These are phyloP conservation scores for Chymomyza costata DNA, from an alignment of 1,140 invertebrate genomes.

Conservation along the genomic window DNA sequence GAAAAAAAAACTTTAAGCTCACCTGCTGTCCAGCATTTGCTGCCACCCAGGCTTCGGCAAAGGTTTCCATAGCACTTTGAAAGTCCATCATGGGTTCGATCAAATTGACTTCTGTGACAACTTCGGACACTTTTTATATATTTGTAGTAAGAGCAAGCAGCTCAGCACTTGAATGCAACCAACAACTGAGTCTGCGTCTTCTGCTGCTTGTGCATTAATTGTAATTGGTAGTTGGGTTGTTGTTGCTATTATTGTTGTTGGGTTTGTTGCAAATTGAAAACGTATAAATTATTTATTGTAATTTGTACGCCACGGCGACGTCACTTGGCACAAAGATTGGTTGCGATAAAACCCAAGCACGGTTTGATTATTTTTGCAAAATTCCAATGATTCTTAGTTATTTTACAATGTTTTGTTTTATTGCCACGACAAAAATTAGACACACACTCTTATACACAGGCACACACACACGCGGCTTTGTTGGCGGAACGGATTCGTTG, in stretches of 20 bases:
- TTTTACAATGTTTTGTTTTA: conserved; percentile 11
- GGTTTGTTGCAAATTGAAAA: conserved; percentile 36
- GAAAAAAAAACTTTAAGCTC: too few species aligned
- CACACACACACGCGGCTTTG: conserved; percentile 9
- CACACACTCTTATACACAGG: conserved; percentile 46
- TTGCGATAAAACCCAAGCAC: conserved; percentile 49
- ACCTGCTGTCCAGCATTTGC: conserved; percentile 87
- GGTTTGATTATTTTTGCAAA: conserved; percentile 37
- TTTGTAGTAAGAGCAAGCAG: too few species aligned
- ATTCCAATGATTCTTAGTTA: conserved; percentile 2
- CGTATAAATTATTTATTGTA: conserved; percentile 11
- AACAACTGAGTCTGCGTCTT: too few species aligned
- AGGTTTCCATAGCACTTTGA: conserved; percentile 97
- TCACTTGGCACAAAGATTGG: not conserved
- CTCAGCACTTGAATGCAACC: too few species aligned
- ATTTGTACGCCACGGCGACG: not conserved
- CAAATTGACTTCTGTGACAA: conserved; percentile 9
- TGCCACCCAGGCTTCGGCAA: conserved; percentile 96
- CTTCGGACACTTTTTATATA: conserved; percentile 16
- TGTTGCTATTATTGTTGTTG: conserved; percentile 23
- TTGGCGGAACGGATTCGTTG: conserved; percentile 48
- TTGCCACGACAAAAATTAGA: conserved; percentile 48
- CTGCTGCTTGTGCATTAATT: conserved; percentile 63
- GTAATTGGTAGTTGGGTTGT: conserved; percentile 48
- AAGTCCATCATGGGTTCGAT: conserved; percentile 85